phyloP scores from a whole-genome alignment of 2,113 vertebrate species.

The Malurus elegans region DNA sequence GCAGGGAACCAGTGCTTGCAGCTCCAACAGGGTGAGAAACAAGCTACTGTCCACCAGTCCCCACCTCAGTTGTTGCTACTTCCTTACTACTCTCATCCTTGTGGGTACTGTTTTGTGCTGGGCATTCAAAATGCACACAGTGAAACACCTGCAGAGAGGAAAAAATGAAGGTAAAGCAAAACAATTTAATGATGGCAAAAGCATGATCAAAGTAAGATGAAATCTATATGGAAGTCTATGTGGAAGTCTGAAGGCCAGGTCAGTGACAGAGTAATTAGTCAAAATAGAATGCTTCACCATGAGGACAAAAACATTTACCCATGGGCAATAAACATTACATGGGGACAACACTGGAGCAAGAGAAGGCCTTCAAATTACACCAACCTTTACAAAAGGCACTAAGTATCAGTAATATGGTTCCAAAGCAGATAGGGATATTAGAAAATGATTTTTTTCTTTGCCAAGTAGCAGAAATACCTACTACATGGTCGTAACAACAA shows the following conservation, averaged over 20 bases:
- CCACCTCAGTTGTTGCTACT: conserved; percentile 28
- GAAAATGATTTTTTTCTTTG: not conserved
- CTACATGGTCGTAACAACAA: not conserved
- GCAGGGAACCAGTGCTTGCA: conserved; percentile 47
- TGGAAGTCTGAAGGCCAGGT: not conserved
- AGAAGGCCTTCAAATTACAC: not conserved
- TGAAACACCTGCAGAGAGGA: conserved; percentile 88
- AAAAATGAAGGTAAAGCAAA: conserved; percentile 1
- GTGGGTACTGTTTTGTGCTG: conserved; percentile 81
- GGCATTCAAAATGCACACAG: conserved; percentile 97
- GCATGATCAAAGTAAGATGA: not conserved
- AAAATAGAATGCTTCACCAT: not conserved
- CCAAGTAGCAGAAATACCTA: not conserved
- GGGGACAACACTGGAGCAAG: not conserved
- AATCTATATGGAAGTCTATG: not conserved
- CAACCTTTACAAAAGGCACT: not conserved
- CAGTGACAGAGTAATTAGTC: not conserved
- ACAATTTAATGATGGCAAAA: not conserved
- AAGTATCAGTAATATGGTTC: not conserved
- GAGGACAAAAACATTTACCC: not conserved
- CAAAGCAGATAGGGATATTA: not conserved
- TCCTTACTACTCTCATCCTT: conserved; percentile 82
- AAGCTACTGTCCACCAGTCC: conserved; percentile 48
- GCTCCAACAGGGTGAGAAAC: conserved; percentile 35
- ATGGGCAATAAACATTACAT: not conserved